Evolutionary conservation across 2,797 vertebrate genomes (phyloP).

Genomic region (Sciaenops ocellatus): DNA sequence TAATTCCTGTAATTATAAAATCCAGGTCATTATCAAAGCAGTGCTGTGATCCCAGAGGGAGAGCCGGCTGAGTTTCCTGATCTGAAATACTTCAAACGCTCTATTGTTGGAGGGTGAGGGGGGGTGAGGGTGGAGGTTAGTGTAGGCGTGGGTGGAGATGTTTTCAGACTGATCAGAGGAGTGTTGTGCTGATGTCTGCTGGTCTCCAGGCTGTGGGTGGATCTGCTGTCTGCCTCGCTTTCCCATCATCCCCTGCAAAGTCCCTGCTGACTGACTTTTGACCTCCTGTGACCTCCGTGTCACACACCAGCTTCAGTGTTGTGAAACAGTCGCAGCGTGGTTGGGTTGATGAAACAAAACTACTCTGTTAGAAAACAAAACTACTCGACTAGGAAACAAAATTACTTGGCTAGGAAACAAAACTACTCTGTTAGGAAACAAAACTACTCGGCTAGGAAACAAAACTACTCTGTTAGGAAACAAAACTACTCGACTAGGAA

Average conservation of each 20-base stretch:
- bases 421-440: too few relatives aligned
- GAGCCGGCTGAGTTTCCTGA: constrained; percentile 22
- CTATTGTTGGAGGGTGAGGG: background rate
- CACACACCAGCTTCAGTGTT: too few relatives aligned
- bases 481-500: too few relatives aligned
- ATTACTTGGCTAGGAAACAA: too few relatives aligned
- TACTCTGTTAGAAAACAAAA: too few relatives aligned
- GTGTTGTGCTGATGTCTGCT: background rate
- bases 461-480: too few relatives aligned
- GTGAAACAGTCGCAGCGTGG: too few relatives aligned
- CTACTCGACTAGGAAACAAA: too few relatives aligned
- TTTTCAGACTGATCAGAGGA: background rate
- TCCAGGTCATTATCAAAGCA: constrained; percentile 68
- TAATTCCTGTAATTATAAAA: constrained; percentile 63
- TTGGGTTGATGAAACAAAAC: too few relatives aligned
- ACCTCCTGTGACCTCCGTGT: constrained; percentile 26
- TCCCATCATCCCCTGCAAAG: constrained; percentile 6
- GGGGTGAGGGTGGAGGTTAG: background rate
- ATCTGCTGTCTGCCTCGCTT: background rate
- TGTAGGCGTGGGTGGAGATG: background rate
- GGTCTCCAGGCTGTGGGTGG: background rate
- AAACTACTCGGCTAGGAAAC: too few relatives aligned
- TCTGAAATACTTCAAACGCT: constrained; percentile 62
- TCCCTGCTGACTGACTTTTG: constrained; percentile 33
- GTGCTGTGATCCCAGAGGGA: constrained; percentile 21